These are phyloP conservation scores for Nyctalus aviator DNA, from an alignment of 2,797 vertebrate species.

Conservation along the genomic window DNA sequence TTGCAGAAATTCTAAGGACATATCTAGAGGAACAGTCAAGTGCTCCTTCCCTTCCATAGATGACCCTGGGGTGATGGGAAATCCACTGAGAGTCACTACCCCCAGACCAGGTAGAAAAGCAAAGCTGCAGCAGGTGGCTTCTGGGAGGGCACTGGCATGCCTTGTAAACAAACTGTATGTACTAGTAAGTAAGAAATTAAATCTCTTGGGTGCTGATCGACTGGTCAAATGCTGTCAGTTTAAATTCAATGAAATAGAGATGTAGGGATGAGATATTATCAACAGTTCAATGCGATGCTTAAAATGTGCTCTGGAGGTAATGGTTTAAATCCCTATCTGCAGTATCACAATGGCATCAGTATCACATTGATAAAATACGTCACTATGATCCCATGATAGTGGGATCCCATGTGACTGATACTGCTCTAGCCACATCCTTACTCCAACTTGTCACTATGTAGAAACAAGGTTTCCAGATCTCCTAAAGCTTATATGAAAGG, in stretches of 20 bases:
- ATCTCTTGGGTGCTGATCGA: background rate
- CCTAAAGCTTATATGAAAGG: background rate
- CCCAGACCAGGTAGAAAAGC: background rate
- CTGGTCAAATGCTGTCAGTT: background rate
- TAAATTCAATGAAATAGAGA: slow-evolving; percentile 24
- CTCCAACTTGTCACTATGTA: background rate
- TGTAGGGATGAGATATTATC: background rate
- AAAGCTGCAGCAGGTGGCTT: background rate
- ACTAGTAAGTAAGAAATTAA: background rate
- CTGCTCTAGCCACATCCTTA: background rate
- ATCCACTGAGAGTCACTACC: background rate
- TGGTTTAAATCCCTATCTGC: background rate
- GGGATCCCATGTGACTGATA: too few relatives aligned
- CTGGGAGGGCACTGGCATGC: background rate
- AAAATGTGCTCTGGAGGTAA: background rate
- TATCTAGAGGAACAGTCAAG: background rate
- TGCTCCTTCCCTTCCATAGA: background rate
- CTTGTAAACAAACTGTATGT: background rate
- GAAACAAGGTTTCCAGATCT: background rate
- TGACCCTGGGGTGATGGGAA: background rate
- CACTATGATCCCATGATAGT: background rate
- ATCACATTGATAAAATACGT: background rate
- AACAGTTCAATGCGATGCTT: background rate
- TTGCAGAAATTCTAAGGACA: background rate
- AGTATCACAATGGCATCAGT: background rate